These are phyloP conservation scores for Noctua janthe DNA, from an alignment of 2,888 invertebrate genomes.

Conservation along the genomic window DNA sequence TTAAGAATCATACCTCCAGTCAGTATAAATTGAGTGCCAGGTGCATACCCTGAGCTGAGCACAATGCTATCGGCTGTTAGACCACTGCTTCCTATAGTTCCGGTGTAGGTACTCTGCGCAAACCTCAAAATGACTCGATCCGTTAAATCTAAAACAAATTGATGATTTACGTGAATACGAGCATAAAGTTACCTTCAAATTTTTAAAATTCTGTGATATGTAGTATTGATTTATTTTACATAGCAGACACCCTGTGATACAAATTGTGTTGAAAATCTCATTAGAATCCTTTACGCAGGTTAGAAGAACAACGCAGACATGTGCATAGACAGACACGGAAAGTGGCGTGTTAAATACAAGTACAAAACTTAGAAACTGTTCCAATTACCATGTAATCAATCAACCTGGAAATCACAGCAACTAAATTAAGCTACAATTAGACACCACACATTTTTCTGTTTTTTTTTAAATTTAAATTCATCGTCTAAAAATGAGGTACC, in stretches of 20 bases:
- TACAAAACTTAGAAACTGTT: background rate
- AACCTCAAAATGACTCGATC: conserved; percentile 72
- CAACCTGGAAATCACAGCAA: no score
- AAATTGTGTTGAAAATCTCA: background rate
- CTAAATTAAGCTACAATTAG: no score
- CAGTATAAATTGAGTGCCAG: conserved; percentile 72
- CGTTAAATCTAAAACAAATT: conserved; percentile 10
- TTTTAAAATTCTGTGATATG: background rate
- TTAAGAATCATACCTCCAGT: conserved; percentile 74
- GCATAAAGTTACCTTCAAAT: background rate
- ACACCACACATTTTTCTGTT: no score
- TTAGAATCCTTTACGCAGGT: background rate
- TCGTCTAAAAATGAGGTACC: no score
- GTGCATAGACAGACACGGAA: background rate
- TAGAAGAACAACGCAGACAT: background rate
- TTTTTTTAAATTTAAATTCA: no score
- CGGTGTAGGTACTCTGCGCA: conserved; percentile 76
- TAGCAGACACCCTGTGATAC: background rate
- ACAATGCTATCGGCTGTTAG: conserved; percentile 72
- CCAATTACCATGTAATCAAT: background rate
- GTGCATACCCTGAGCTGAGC: conserved; percentile 74
- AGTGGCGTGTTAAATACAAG: background rate
- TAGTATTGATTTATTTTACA: background rate
- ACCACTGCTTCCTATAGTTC: conserved; percentile 68
- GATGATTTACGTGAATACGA: background rate